Evolutionary conservation across 2,888 invertebrate species (phyloP), one percentile per base, ranked within the genome.

Genomic region (Drosophila recens): DNA sequence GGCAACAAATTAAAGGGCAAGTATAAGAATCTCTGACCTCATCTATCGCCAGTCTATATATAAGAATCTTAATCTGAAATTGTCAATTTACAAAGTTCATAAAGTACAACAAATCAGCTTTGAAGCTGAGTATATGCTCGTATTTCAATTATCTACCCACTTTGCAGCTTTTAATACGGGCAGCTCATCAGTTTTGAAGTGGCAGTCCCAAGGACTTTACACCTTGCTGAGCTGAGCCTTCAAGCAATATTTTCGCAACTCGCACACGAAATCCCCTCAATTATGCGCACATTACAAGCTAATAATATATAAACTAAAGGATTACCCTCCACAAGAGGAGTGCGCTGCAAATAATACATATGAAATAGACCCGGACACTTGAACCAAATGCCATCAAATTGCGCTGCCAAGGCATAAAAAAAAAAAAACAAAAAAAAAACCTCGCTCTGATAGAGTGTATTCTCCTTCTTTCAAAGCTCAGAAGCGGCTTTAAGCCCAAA

Each of bases 281-380:
- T 85, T 84, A 82, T 80, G 87, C 73, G 71, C 79, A 84, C 87
- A 87, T 82, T 81, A 77, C 81, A 86, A 80, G 88, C 87, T 88
- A 88, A 87, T 87, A 86, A 82, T 80, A 84, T 80, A 84, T 83
- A 84, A 87, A 87, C 88, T 88, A 81, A 84, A 80, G 87, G 88
- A 81, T 87, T 82, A 87, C 79, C 74, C 77, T 27, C 62, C 57
- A 52, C 36, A 10, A 10, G 11, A 11, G 42, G 10, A 36, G 73
- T 58, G 54, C 58, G 79, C 75, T 77, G 75, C 79, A 76, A 80
- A 80, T 67, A 72, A 82, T 67, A 84, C 67, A 80, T 75, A 71
- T 77, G 66, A 76, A 74, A 79, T 80, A 73, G 79, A 80, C 84
- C 72, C 80, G 15, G 59, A 52, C 78, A 78, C 79, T 80, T 79